Percentiles rank a stretch among this genome's conserved stretches.
Evolutionary conservation across 2,888 invertebrate genomes (phyloP).

Genomic region (Rhamphomyia laevipes): DNA sequence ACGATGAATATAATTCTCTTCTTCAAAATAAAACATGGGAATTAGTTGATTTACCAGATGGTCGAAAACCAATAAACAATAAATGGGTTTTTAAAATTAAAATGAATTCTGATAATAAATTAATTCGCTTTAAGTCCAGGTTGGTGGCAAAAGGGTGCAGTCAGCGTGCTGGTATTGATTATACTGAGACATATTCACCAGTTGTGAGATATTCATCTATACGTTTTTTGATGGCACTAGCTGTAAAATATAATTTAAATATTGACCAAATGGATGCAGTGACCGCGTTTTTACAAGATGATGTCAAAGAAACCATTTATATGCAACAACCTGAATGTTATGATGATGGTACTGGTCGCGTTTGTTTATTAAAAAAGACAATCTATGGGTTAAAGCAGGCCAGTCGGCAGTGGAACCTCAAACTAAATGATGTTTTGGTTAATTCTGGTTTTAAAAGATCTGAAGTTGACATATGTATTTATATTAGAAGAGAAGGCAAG

Average conservation of each 20-base stretch:
- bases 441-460: slow-evolving; percentile 7
- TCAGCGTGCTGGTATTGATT: slow-evolving; percentile 3
- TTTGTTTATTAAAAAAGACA: slow-evolving; percentile 7
- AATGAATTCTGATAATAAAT: not conserved
- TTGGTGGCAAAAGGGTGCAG: slow-evolving; percentile 3
- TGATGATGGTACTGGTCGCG: slow-evolving; percentile 5
- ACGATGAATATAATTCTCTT: slow-evolving; percentile 4
- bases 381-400: slow-evolving; percentile 14
- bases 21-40: slow-evolving; percentile 6
- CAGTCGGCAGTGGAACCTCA: slow-evolving; percentile 10
- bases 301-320: slow-evolving; percentile 10
- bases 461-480: slow-evolving; percentile 10
- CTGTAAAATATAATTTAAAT: slow-evolving; percentile 5
- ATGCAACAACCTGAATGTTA: slow-evolving; percentile 10
- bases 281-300: slow-evolving; percentile 9
- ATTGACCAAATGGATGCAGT: slow-evolving; percentile 11
- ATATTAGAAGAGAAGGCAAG: slow-evolving; percentile 4
- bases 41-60: slow-evolving; percentile 3
- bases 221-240: slow-evolving; percentile 3
- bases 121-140: not conserved
- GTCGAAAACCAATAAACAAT: not conserved
- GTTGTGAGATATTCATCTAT: slow-evolving; percentile 8
- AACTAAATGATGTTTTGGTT: slow-evolving; percentile 5
- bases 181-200: slow-evolving; percentile 2
- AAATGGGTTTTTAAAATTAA: slow-evolving; percentile 8